Conservation (phyloP, 2,113 vertebrate genomes). For the Phalacrocorax carbo region DNA sequence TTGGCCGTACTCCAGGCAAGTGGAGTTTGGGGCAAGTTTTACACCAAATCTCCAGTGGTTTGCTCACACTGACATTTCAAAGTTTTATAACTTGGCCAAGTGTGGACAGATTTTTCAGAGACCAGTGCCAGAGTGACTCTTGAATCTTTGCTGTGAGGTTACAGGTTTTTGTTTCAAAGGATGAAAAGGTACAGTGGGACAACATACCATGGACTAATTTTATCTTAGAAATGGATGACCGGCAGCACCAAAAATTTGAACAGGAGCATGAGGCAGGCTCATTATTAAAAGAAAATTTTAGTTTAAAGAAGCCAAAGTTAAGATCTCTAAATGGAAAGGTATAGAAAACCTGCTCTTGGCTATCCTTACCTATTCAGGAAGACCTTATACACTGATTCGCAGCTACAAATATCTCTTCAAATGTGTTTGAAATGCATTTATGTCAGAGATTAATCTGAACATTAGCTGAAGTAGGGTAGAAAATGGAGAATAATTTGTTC, state of each 20-base stretch:
- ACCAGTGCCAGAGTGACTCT: neutral
- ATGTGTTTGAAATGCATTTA: neutral
- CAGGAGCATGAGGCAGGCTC: neutral
- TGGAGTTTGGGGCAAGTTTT: neutral
- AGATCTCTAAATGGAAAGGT: neutral
- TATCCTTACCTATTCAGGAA: neutral
- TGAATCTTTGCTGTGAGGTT: neutral
- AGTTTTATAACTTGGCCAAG: neutral
- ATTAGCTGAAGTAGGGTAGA: neutral
- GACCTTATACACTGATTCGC: neutral
- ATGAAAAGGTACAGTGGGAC: neutral
- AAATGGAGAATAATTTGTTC: neutral
- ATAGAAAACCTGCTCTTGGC: neutral
- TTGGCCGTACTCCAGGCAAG: accelerated
- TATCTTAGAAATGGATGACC: neutral
- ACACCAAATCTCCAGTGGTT: neutral
- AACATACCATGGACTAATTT: neutral
- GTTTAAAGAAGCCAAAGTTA: neutral
- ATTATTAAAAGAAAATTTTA: neutral
- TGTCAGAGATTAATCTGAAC: neutral
- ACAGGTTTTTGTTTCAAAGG: neutral
- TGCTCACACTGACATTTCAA: neutral
- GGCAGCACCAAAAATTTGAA: neutral
- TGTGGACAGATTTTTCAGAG: neutral
- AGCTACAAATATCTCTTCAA: neutral